Evolutionary conservation across 2,113 vertebrate species (phyloP), one percentile per base, ranked within the genome.

Genomic region (Hipposideros armiger): DNA sequence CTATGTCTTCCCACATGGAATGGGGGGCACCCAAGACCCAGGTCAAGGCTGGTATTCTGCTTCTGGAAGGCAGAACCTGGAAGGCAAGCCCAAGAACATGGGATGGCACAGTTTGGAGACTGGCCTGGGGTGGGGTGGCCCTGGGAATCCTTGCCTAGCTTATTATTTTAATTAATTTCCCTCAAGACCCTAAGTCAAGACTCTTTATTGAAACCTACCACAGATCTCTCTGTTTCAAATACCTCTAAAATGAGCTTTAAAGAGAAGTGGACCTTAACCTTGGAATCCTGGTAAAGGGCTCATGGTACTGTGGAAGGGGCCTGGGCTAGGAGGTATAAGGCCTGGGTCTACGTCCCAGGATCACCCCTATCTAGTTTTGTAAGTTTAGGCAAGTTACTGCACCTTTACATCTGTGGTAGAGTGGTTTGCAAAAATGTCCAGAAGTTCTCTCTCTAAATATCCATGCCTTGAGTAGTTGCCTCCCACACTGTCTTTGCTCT

Each of bases 231-330:
- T 80, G 19, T 8, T 87, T 28, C 28, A 54, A 83, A 54, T 86
- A 83, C 15, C 28, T 90, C 64, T 90, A 72, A 87, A 69, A 54
- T 72, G 47, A 22, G 3, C 73, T 89, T 84, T 45, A 96, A 93
- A 72, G 26, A 9, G 36, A 82, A 88, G 0, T 56, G 19, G 47
- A 52, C 4, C 20, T 72, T 91, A 74, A 72, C 52, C 24, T 72
- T 60, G 42, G 40, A 92, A 66, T 86, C 17, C 69, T 72, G 81
- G 69, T 52, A 69, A 89, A 94, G 22, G 32, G 50, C 2, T 67
- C 24, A 64, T 40, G 36, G 11, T 40, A 40, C 10, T 72, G 32
- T 66, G 9, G 26, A 66, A 52, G 42, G 47, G 40, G 30, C 0
- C 24, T 82, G 56, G 32, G 28, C 6, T n/a, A 67, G 80, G 52